Conservation (phyloP, 2,113 vertebrate species). For the Acanthisitta chloris region DNA sequence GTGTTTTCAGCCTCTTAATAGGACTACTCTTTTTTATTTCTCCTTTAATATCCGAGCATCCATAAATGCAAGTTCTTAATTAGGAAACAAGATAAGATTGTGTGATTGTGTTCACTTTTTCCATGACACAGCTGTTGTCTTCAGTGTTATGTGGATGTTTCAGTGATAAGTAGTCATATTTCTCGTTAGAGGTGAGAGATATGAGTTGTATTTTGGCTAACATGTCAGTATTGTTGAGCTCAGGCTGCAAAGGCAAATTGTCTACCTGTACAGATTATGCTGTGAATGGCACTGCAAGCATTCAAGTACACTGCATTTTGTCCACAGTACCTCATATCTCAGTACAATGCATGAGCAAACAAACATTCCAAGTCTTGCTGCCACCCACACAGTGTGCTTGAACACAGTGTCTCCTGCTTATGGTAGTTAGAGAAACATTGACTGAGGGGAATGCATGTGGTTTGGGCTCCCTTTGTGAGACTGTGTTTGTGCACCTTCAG, state of each 20-base stretch:
- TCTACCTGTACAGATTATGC: background rate
- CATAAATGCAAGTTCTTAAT: background rate
- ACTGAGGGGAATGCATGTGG: background rate
- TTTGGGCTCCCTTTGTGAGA: background rate
- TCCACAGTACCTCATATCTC: background rate
- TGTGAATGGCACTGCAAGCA: background rate
- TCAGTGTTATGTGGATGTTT: background rate
- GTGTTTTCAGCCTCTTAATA: background rate
- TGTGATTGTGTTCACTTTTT: constrained; percentile 12
- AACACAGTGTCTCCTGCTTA: background rate
- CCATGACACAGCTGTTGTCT: background rate
- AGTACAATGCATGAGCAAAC: background rate
- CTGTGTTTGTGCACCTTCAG: background rate
- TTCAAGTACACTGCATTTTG: background rate
- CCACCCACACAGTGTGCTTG: background rate
- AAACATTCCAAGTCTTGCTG: background rate
- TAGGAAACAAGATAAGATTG: constrained; percentile 23
- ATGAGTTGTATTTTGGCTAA: background rate
- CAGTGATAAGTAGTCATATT: background rate
- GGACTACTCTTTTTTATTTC: background rate
- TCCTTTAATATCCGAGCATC: background rate
- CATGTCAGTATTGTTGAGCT: background rate
- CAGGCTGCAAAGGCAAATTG: background rate
- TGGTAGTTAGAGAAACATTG: background rate
- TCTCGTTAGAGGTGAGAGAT: background rate